Base-by-base conservation (phyloP, 2,113 vertebrate genomes). In the Cyanoramphus novaezelandiae region DNA sequence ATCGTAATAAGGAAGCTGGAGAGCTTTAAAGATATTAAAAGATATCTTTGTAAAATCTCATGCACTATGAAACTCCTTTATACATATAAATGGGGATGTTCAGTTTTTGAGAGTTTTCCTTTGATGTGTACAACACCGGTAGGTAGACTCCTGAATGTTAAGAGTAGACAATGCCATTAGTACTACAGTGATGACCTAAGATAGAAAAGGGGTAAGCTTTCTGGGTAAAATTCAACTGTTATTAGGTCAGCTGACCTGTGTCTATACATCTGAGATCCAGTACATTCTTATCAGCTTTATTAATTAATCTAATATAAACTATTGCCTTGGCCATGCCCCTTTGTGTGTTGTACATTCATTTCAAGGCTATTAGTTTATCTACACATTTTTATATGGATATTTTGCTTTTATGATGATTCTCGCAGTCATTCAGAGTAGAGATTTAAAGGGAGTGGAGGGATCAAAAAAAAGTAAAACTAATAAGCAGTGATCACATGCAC, bases 61-160 rank as follows among this genome's bases (percentile, higher is more conserved):
- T 10, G 1, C 7, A n/a, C 31, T 8, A 44, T 37, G 39, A 17
- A 91, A 70, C 69, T 69, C 57, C 52, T 62, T 77, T 10, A 0
- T 72, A 70, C 76, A 6, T 68, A 41, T 43, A 41, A 67, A 14
- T 23, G 15, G 28, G n/a, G 57, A 41, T 27, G 6, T 29, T 88
- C 37, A 1, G 4, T 0, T 74, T 91, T 57, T 59, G 59, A 41
- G 29, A 24, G 4, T 67, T 70, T 70, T 20, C 53, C 59, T 25
- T 1, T 43, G 69, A 44, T 63, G n/a, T 17, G 3, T 1, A 1
- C 21, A 2, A 9, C 19, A 8, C 44, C 10, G 14, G 57, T 5
- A 19, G 10, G 76, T 9, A 31, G 59, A 17, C 53, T 92, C 29
- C 52, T 15, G 53, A 10, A 37, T 7, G 28, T 11, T 19, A 12